Evolutionary conservation across 2,113 vertebrate species (phyloP).

Genomic region (Halichoerus grypus): DNA sequence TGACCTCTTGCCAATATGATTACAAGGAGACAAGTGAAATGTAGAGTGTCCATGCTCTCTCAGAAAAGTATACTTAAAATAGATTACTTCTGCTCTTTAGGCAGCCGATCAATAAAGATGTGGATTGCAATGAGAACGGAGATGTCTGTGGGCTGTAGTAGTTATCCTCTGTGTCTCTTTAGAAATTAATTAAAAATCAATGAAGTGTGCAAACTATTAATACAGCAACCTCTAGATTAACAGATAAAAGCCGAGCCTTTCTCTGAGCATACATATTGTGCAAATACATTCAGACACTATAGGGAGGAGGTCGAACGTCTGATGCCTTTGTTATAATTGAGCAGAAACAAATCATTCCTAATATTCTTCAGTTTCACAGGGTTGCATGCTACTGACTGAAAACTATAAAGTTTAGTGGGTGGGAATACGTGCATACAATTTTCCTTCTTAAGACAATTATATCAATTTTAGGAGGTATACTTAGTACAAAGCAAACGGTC

Average conservation of each 20-base stretch:
- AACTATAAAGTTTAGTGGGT: background rate
- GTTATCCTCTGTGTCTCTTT: slow-evolving; percentile 92
- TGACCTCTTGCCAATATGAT: slow-evolving; percentile 86
- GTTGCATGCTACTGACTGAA: background rate
- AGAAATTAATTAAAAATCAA: slow-evolving; percentile 98
- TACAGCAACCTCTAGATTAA: slow-evolving; percentile 87
- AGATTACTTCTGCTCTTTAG: slow-evolving; percentile 92
- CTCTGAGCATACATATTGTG: slow-evolving; percentile 5
- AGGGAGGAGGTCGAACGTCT: slow-evolving; percentile 7
- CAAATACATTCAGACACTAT: slow-evolving; percentile 53
- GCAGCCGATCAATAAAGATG: slow-evolving; percentile 92
- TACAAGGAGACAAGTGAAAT: slow-evolving; percentile 80
- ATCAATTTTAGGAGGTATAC: background rate
- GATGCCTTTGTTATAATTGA: background rate
- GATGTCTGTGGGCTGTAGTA: slow-evolving; percentile 88
- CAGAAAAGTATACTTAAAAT: slow-evolving; percentile 93
- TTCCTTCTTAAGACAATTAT: slow-evolving; percentile 17
- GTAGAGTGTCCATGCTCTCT: slow-evolving; percentile 75
- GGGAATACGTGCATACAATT: background rate
- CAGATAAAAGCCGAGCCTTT: slow-evolving; percentile 80
- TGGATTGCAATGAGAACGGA: slow-evolving; percentile 91
- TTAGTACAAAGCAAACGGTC: slow-evolving; percentile 45
- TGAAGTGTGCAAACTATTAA: slow-evolving; percentile 93
- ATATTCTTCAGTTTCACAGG: background rate
- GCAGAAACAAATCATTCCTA: slow-evolving; percentile 42